phyloP scores from a whole-genome alignment of 1,140 invertebrate genomes.

The Propsilocerus akamusi region DNA sequence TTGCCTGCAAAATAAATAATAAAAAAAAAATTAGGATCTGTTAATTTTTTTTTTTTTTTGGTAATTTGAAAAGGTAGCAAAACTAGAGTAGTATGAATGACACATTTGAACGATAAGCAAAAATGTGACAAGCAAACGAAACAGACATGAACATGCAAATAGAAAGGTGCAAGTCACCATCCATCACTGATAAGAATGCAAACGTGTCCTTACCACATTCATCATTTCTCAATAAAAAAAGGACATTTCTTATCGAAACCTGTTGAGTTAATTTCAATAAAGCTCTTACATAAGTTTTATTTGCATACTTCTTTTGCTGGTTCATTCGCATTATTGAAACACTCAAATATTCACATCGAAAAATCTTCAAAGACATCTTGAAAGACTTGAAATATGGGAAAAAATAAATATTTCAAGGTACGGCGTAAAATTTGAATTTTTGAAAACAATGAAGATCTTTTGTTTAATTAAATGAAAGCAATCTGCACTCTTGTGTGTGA shows the following conservation, averaged over 20 bases:
- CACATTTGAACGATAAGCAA: background rate
- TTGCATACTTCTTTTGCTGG: no score
- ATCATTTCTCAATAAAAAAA: background rate
- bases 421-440: no score
- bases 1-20: constrained; percentile 47
- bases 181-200: background rate
- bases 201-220: background rate
- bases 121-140: background rate
- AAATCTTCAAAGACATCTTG: background rate
- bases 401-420: background rate
- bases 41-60: no score
- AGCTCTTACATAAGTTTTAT: no score
- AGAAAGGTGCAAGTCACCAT: background rate
- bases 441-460: no score
- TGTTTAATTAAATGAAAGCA: no score
- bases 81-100: background rate
- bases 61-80: no score
- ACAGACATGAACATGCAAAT: background rate
- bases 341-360: background rate
- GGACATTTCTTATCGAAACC: background rate
- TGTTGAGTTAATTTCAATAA: no score
- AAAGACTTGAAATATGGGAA: background rate
- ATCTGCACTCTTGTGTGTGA: no score
- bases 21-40: no score
- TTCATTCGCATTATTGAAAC: background rate